These are phyloP conservation scores for Amblyjoppa fuscipennis DNA, from an alignment of 2,888 invertebrate genomes.

Conservation along the genomic window DNA sequence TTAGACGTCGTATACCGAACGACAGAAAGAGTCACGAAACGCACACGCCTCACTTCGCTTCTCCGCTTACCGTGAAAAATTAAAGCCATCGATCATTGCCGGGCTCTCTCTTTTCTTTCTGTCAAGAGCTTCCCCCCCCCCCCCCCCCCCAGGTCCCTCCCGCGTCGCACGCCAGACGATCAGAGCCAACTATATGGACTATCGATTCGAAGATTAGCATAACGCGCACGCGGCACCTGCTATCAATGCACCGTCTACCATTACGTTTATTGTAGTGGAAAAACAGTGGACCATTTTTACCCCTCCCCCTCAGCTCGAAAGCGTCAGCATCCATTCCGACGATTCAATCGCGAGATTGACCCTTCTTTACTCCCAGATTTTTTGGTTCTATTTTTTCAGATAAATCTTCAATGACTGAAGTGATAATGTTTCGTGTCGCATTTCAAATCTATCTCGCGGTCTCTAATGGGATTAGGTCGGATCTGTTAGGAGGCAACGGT, in stretches of 20 bases:
- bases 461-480: slow-evolving; percentile 16
- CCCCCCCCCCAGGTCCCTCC: background rate
- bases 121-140: slow-evolving; percentile 5
- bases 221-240: slow-evolving; percentile 33
- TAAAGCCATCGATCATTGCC: slow-evolving; percentile 69
- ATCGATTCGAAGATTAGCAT: slow-evolving; percentile 63
- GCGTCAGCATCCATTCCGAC: background rate
- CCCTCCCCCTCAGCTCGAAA: too few relatives aligned
- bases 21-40: slow-evolving; percentile 61
- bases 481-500: background rate
- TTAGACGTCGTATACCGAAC: slow-evolving; percentile 52
- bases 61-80: slow-evolving; percentile 68
- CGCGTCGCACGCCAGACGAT: slow-evolving; percentile 23
- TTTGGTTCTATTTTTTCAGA: background rate
- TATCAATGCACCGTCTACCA: background rate
- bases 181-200: slow-evolving; percentile 53
- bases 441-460: background rate
- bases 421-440: background rate
- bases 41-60: slow-evolving; percentile 47
- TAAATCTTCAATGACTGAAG: background rate
- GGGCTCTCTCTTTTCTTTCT: slow-evolving; percentile 44
- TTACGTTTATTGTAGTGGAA: slow-evolving; percentile 5
- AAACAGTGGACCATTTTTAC: background rate
- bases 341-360: background rate
- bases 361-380: background rate